These are phyloP conservation scores for Cyanoramphus novaezelandiae DNA, from an alignment of 2,113 vertebrate species.

Conservation along the genomic window DNA sequence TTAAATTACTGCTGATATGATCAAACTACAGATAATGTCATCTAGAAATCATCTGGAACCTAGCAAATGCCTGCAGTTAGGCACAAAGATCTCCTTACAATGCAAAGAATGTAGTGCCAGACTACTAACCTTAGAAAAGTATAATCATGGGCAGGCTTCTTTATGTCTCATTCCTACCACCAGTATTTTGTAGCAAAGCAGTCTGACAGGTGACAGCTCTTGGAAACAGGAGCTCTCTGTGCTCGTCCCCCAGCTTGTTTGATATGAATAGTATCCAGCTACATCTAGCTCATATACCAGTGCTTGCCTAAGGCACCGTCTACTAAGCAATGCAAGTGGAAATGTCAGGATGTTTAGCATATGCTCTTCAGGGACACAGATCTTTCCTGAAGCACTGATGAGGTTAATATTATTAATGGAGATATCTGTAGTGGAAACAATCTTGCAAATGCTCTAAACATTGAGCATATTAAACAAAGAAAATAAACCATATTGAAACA, in stretches of 20 bases:
- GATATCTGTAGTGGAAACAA: constrained; percentile 22
- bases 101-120: neutral
- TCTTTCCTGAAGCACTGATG: neutral
- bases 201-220: neutral
- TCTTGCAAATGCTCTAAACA: constrained; percentile 35
- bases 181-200: neutral
- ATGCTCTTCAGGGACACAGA: constrained; percentile 34
- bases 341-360: constrained; percentile 57
- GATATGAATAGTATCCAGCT: neutral
- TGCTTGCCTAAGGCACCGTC: constrained; percentile 27
- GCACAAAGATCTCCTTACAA: neutral
- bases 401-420: constrained; percentile 58
- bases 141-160: neutral
- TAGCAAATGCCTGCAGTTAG: neutral
- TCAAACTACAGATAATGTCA: neutral
- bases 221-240: neutral
- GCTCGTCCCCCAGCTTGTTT: neutral
- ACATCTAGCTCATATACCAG: neutral
- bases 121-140: neutral
- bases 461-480: constrained; percentile 32
- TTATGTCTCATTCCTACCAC: neutral
- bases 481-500: constrained; percentile 22
- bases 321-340: neutral
- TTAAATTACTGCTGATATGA: neutral
- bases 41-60: neutral